These are phyloP conservation scores for Acronicta alni DNA, from an alignment of 2,888 invertebrate species.

Conservation along the genomic window DNA sequence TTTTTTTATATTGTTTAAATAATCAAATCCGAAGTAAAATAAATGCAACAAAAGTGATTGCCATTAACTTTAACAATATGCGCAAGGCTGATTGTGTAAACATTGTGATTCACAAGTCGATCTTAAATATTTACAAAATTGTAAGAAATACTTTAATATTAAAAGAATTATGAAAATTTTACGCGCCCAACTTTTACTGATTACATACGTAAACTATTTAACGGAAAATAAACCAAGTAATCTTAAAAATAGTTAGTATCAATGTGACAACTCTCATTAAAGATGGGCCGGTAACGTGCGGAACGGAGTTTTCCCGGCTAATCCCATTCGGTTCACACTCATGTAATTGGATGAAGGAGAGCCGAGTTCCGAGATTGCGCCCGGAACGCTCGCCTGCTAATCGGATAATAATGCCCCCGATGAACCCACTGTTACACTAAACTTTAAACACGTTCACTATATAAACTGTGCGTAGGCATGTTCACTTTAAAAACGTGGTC, in stretches of 20 bases:
- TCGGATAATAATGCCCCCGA: conserved; percentile 83
- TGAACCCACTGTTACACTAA: conserved; percentile 63
- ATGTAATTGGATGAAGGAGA: conserved; percentile 86
- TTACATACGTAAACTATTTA: no score
- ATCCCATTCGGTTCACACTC: conserved; percentile 85
- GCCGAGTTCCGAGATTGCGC: conserved; percentile 79
- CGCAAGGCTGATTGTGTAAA: no score
- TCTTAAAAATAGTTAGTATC: conserved; percentile 63
- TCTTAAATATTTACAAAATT: conserved; percentile 1
- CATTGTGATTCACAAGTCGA: conserved; percentile 1
- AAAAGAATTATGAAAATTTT: conserved; percentile 25
- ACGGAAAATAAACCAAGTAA: conserved; percentile 24
- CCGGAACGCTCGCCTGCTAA: conserved; percentile 79
- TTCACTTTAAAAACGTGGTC: conserved; percentile 26
- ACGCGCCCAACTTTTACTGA: conserved; percentile 21
- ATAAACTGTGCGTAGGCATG: conserved; percentile 5
- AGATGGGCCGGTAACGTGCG: conserved; percentile 62
- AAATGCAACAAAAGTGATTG: neutral
- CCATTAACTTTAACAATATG: no score
- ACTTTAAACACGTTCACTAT: conserved; percentile 55
- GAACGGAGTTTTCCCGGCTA: conserved; percentile 71
- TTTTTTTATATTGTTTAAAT: no score
- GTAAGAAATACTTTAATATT: conserved; percentile 3
- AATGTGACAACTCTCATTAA: conserved; percentile 55
- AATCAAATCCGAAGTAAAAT: no score